Evolutionary conservation across 1,140 invertebrate species (phyloP).

Genomic region (Mesaphorura yosii): DNA sequence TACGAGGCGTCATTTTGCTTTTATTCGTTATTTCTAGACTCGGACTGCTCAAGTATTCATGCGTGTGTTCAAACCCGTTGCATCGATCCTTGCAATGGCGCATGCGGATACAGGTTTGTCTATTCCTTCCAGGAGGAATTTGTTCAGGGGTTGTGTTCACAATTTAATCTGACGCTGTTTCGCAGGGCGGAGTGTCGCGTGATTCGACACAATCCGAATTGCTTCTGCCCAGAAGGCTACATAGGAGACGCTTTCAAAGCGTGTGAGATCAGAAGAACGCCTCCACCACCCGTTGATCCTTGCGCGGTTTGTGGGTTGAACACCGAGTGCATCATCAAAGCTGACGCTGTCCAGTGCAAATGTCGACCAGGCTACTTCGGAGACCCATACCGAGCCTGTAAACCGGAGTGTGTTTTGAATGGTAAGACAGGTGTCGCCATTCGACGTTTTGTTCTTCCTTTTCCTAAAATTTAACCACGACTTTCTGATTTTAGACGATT

Average conservation of each 20-base stretch:
- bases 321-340: slow-evolving; percentile 34
- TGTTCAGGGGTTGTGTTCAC: no score
- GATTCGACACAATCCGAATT: slow-evolving; percentile 57
- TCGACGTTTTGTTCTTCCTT: no score
- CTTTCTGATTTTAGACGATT: no score
- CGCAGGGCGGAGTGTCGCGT: slow-evolving; percentile 49
- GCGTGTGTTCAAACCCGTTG: background rate
- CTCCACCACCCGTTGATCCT: slow-evolving; percentile 50
- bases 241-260: slow-evolving; percentile 34
- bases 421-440: no score
- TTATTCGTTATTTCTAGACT: no score
- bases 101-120: slow-evolving; percentile 64
- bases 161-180: no score
- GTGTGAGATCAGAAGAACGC: slow-evolving; percentile 39
- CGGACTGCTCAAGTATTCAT: background rate
- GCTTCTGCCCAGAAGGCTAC: slow-evolving; percentile 42
- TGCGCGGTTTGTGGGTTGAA: slow-evolving; percentile 10
- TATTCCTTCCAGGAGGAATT: no score
- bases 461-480: no score
- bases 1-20: no score
- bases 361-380: slow-evolving; percentile 55
- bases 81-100: slow-evolving; percentile 46
- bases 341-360: slow-evolving; percentile 53
- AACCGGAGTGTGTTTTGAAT: slow-evolving; percentile 45
- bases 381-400: slow-evolving; percentile 50